Conservation (phyloP, 2,888 invertebrate species). For the Cephus pulcher region DNA sequence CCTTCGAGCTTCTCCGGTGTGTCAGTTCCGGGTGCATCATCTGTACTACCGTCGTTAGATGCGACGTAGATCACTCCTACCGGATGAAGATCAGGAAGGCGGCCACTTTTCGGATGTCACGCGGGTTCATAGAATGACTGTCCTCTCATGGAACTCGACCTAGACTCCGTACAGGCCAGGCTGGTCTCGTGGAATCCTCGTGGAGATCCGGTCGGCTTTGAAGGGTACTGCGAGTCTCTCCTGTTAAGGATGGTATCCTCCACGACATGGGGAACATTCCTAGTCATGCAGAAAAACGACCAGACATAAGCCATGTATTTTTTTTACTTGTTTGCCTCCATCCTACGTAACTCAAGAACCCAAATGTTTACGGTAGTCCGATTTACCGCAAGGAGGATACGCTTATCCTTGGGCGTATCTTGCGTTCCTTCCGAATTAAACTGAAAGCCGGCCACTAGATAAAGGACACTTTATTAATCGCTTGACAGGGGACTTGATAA, state of each 20-base stretch:
- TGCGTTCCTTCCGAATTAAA: background rate
- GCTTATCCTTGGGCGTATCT: background rate
- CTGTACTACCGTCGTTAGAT: background rate
- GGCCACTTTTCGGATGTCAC: constrained; percentile 21
- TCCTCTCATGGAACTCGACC: constrained; percentile 68
- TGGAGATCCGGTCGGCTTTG: background rate
- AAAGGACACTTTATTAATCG: background rate
- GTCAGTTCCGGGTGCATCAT: background rate
- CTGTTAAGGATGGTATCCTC: background rate
- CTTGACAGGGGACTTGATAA: background rate
- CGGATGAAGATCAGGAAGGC: constrained; percentile 17
- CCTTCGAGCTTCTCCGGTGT: background rate
- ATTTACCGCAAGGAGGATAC: background rate
- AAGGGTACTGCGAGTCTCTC: background rate
- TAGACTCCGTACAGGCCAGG: background rate
- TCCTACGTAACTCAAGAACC: background rate
- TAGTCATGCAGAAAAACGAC: background rate
- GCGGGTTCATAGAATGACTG: constrained; percentile 80
- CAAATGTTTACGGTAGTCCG: background rate
- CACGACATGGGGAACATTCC: background rate
- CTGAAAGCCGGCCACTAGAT: background rate
- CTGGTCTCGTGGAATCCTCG: constrained; percentile 1
- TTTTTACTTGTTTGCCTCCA: background rate
- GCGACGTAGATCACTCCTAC: constrained; percentile 3
- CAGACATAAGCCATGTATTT: background rate